phyloP scores from a whole-genome alignment of 1,140 invertebrate genomes.

The Ladona fulva region DNA sequence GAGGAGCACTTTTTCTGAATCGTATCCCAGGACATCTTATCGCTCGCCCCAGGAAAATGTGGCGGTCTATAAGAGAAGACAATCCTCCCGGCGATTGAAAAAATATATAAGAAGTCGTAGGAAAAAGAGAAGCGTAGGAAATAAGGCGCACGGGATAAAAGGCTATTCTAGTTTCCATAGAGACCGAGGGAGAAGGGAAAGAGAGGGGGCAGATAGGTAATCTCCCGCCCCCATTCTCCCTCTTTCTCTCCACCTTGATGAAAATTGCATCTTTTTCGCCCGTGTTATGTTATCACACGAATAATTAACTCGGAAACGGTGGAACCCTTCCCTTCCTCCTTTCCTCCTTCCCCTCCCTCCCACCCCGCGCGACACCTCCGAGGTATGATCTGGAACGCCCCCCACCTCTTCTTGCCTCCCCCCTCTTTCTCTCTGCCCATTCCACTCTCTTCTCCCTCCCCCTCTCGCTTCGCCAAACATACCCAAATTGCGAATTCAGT shows the following conservation, averaged over 20 bases:
- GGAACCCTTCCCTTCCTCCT: not conserved
- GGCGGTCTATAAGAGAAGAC: no score
- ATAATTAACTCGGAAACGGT: constrained; percentile 5
- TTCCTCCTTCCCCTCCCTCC: not conserved
- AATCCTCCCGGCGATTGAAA: no score
- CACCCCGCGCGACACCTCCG: not conserved
- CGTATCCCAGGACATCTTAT: no score
- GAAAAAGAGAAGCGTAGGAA: no score
- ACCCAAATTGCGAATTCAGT: not conserved
- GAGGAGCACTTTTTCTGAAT: no score
- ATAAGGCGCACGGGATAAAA: no score
- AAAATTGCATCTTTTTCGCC: constrained; percentile 9
- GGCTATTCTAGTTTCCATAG: no score
- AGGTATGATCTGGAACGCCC: not conserved
- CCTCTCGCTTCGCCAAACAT: not conserved
- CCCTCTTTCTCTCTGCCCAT: not conserved
- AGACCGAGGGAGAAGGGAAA: no score
- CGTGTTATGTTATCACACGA: constrained; percentile 9
- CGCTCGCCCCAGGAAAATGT: no score
- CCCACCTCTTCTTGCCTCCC: not conserved
- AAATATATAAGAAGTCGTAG: no score
- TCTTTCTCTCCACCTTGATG: not conserved
- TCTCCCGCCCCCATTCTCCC: not conserved
- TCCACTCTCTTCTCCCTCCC: no score
- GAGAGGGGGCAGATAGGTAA: no score